These are phyloP conservation scores for Nymphalis io DNA, from an alignment of 1,140 invertebrate species.

Conservation along the genomic window DNA sequence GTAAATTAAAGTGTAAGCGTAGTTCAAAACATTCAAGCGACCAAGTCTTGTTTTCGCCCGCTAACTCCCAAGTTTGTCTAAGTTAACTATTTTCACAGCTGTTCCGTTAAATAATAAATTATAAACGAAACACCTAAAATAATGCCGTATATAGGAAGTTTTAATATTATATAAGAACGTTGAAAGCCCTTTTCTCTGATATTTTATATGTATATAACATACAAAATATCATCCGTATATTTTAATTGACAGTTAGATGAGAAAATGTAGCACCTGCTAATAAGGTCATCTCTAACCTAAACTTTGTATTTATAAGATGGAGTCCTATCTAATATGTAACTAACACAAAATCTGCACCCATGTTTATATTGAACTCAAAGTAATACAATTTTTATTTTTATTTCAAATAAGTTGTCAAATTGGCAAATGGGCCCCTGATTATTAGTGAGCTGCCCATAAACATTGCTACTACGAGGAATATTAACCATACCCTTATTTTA, in stretches of 20 bases:
- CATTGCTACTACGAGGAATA: too few relatives aligned
- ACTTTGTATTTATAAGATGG: too few relatives aligned
- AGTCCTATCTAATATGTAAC: too few relatives aligned
- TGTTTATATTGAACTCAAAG: too few relatives aligned
- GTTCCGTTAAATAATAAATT: conserved; percentile 26
- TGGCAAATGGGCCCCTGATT: too few relatives aligned
- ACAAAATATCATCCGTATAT: background rate
- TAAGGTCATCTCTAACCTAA: too few relatives aligned
- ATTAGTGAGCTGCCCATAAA: too few relatives aligned
- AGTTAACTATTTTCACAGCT: conserved; percentile 22
- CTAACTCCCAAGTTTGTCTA: conserved; percentile 19
- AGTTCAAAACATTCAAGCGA: conserved; percentile 2
- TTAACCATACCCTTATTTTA: too few relatives aligned
- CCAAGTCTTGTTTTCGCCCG: conserved; percentile 22
- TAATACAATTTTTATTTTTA: too few relatives aligned
- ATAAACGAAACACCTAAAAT: conserved; percentile 13
- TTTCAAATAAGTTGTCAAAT: too few relatives aligned
- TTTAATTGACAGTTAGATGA: background rate
- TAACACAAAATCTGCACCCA: too few relatives aligned
- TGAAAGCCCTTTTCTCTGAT: background rate
- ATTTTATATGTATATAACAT: background rate
- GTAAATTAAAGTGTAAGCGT: conserved; percentile 1
- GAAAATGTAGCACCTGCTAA: too few relatives aligned
- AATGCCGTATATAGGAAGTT: background rate
- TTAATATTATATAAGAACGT: background rate